Percentiles rank a stretch among this genome's conserved stretches.
Evolutionary conservation across 2,113 vertebrate species (phyloP).

Genomic region (Corydoras maculifer): DNA sequence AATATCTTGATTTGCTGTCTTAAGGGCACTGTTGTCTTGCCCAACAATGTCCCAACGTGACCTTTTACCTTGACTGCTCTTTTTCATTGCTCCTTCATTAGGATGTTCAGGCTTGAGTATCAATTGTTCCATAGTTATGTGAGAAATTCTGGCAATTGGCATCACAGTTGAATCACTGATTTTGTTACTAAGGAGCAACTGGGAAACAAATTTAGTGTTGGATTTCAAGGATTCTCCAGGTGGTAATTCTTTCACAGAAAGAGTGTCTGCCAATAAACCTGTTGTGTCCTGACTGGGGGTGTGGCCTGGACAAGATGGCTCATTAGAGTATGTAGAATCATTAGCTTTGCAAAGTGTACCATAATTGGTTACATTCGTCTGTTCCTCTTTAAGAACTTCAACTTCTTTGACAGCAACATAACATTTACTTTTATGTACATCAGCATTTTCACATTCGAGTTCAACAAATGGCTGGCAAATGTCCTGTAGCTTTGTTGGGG

Average conservation of each 20-base stretch:
- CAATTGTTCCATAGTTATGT: constrained; percentile 39
- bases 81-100: constrained; percentile 41
- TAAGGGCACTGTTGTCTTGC: constrained; percentile 52
- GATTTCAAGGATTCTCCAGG: constrained; percentile 43
- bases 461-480: background rate
- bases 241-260: constrained; percentile 40
- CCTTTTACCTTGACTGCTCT: constrained; percentile 49
- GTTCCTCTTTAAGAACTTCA: constrained; percentile 24
- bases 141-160: constrained; percentile 27
- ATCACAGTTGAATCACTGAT: constrained; percentile 19
- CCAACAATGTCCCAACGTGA: constrained; percentile 73
- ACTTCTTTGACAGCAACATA: constrained; percentile 13
- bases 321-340: constrained; percentile 22
- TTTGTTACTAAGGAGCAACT: constrained; percentile 20
- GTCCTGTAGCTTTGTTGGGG: constrained; percentile 29
- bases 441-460: constrained; percentile 6
- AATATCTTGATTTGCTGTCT: constrained; percentile 43
- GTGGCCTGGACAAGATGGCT: constrained; percentile 27
- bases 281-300: constrained; percentile 38
- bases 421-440: constrained; percentile 33
- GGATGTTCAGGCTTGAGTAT: constrained; percentile 40
- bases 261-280: constrained; percentile 35
- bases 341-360: constrained; percentile 11
- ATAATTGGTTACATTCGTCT: constrained; percentile 1
- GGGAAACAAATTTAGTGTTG: constrained; percentile 50